phyloP scores from a whole-genome alignment of 2,888 invertebrate genomes.

The Plebejus anna region DNA sequence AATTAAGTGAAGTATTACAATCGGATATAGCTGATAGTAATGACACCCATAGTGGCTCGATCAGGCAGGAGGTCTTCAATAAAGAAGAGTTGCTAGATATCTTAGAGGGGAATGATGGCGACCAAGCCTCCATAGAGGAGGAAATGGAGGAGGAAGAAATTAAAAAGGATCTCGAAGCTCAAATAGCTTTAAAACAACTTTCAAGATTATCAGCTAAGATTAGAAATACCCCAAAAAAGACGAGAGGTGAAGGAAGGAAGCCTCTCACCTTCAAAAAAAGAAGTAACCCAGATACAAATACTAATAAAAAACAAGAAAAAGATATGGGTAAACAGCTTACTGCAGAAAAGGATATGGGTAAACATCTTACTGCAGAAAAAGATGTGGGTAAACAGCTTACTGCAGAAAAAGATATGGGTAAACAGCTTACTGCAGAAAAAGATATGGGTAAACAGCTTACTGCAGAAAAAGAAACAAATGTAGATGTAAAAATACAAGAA shows the following conservation, averaged over 20 bases:
- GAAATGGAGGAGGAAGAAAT: neutral
- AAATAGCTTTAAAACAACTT: constrained; percentile 64
- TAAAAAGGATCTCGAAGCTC: constrained; percentile 47
- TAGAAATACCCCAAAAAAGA: constrained; percentile 35
- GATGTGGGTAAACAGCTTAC: constrained; percentile 32
- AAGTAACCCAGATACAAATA: constrained; percentile 39
- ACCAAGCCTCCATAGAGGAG: constrained; percentile 39
- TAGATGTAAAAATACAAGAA: constrained; percentile 32
- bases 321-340: constrained; percentile 32
- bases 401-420: constrained; percentile 34
- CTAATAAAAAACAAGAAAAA: constrained; percentile 39
- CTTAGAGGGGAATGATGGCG: constrained; percentile 65
- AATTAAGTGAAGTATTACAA: constrained; percentile 64
- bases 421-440: constrained; percentile 33
- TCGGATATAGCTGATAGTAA: constrained; percentile 56
- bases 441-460: constrained; percentile 34
- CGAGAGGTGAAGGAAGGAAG: constrained; percentile 39
- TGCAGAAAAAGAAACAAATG: constrained; percentile 35
- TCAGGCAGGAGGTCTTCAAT: constrained; percentile 66
- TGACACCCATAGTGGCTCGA: constrained; percentile 62
- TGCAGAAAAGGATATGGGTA: constrained; percentile 34
- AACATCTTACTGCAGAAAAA: constrained; percentile 33
- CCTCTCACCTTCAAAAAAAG: constrained; percentile 34
- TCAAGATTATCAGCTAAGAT: constrained; percentile 49
- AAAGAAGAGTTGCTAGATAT: constrained; percentile 72